A percentile compares a stretch with the other conserved stretches of the same genome.
Evolutionary conservation across 2,797 vertebrate genomes (phyloP).

Genomic region (Acanthopagrus latus): DNA sequence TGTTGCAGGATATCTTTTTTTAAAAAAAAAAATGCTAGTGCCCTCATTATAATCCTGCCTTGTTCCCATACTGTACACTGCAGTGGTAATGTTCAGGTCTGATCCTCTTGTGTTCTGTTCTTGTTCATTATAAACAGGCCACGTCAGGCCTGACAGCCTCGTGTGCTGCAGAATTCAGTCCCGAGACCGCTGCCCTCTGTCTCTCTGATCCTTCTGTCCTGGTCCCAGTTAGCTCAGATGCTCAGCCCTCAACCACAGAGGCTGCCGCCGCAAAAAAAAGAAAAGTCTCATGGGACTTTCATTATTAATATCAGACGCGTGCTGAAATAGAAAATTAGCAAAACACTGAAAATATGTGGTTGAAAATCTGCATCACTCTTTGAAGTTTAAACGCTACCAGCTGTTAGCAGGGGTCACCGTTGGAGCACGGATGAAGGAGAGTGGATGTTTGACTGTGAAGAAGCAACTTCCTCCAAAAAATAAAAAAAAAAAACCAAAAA

Average conservation of each 20-base stretch:
- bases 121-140: slow-evolving; percentile 70
- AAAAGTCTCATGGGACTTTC: slow-evolving; percentile 62
- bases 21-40: background rate
- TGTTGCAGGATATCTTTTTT: slow-evolving; percentile 10
- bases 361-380: slow-evolving; percentile 72
- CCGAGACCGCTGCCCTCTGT: slow-evolving; percentile 30
- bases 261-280: slow-evolving; percentile 60
- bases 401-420: slow-evolving; percentile 69
- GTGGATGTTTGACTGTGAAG: slow-evolving; percentile 60
- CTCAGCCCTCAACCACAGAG: slow-evolving; percentile 59
- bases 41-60: background rate
- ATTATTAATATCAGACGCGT: slow-evolving; percentile 73
- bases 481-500: slow-evolving; percentile 29
- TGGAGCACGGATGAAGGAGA: slow-evolving; percentile 56
- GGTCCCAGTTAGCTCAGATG: slow-evolving; percentile 67
- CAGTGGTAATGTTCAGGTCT: slow-evolving; percentile 25
- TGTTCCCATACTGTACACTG: background rate
- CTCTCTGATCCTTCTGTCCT: slow-evolving; percentile 67
- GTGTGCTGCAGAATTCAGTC: slow-evolving; percentile 43
- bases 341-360: slow-evolving; percentile 76
- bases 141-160: slow-evolving; percentile 45
- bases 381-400: slow-evolving; percentile 77
- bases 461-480: slow-evolving; percentile 63
- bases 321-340: slow-evolving; percentile 75
- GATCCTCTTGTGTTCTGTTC: slow-evolving; percentile 47